Conservation (phyloP, 2,888 invertebrate species). For the Platerodrilus igneus region DNA sequence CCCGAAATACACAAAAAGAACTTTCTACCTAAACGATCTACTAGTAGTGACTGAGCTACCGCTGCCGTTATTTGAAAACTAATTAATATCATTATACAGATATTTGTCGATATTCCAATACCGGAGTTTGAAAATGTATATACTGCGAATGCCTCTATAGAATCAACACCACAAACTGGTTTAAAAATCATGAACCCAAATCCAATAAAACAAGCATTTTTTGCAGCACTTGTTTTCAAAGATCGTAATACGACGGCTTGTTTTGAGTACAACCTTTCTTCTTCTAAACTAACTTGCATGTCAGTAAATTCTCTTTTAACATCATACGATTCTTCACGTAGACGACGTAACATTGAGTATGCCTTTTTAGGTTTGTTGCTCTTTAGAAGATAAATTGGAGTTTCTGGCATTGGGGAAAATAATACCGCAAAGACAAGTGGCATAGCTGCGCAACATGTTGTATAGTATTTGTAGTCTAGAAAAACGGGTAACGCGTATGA, state of each 20-base stretch:
- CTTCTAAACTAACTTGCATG: conserved; percentile 51
- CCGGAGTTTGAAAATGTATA: conserved; percentile 53
- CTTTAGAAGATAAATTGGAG: conserved; percentile 66
- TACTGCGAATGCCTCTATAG: conserved; percentile 57
- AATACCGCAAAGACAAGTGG: conserved; percentile 62
- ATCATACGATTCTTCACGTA: conserved; percentile 66
- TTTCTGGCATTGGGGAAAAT: conserved; percentile 79
- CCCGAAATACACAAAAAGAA: conserved; percentile 66
- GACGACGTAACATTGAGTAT: conserved; percentile 58
- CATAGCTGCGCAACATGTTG: conserved; percentile 57
- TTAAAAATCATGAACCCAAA: conserved; percentile 64
- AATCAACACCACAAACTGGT: conserved; percentile 59
- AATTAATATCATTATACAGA: conserved; percentile 58
- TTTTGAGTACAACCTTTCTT: conserved; percentile 47
- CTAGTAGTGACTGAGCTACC: conserved; percentile 64
- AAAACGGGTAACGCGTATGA: conserved; percentile 64
- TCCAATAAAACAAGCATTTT: conserved; percentile 53
- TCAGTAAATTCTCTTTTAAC: conserved; percentile 58
- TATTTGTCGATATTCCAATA: conserved; percentile 44
- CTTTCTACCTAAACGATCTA: conserved; percentile 73
- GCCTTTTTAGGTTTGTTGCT: conserved; percentile 62
- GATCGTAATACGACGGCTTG: conserved; percentile 54
- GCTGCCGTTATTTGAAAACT: conserved; percentile 67
- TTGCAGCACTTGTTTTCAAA: conserved; percentile 56
- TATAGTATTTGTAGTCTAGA: conserved; percentile 56